These are phyloP conservation scores for Drosophila mayri DNA, from an alignment of 1,140 invertebrate species.

Conservation along the genomic window DNA sequence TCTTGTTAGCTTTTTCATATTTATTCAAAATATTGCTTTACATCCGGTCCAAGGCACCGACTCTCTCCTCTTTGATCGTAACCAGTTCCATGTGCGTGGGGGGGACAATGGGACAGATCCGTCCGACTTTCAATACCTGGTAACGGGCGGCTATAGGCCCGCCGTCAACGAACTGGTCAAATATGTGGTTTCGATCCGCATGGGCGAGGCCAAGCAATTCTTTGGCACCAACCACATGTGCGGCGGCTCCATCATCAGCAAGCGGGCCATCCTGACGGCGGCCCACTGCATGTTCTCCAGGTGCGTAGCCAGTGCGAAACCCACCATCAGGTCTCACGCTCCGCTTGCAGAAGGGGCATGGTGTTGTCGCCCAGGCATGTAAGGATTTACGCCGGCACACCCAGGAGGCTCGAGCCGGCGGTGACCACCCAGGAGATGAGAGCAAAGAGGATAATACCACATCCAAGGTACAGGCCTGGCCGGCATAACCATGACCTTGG, in stretches of 20 bases:
- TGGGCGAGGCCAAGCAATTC: background rate
- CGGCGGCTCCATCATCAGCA: slow-evolving; percentile 56
- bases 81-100: too few species aligned
- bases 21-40: too few species aligned
- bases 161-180: slow-evolving; percentile 27
- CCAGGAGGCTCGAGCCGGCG: slow-evolving; percentile 32
- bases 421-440: slow-evolving; percentile 12
- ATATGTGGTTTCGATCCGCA: slow-evolving; percentile 38
- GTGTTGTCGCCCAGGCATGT: slow-evolving; percentile 1
- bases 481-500: slow-evolving; percentile 44
- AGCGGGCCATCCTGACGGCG: slow-evolving; percentile 51
- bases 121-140: slow-evolving; percentile 51
- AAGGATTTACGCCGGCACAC: slow-evolving; percentile 48
- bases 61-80: background rate
- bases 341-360: background rate
- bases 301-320: slow-evolving; percentile 10
- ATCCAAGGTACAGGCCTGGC: slow-evolving; percentile 27
- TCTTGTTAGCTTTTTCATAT: too few species aligned
- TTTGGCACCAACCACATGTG: slow-evolving; percentile 64
- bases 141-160: slow-evolving; percentile 66
- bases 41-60: too few species aligned
- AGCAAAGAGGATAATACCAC: slow-evolving; percentile 21
- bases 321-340: background rate
- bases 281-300: slow-evolving; percentile 56
- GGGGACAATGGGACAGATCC: background rate